Conservation (phyloP, 2,797 vertebrate species). For the Ataeniobius toweri region DNA sequence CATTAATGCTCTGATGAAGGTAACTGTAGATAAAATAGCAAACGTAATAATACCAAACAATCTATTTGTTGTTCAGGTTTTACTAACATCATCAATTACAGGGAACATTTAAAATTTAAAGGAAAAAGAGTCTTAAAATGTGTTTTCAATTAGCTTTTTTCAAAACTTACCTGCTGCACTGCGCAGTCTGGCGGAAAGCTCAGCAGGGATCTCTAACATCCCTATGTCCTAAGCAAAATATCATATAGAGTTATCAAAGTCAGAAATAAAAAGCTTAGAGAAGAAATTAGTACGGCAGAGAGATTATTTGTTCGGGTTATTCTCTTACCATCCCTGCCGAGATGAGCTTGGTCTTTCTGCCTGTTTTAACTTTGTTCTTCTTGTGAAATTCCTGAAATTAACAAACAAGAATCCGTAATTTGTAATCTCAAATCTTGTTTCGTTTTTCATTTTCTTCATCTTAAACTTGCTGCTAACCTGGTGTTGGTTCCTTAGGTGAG, state of each 20-base stretch:
- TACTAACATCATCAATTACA: not conserved
- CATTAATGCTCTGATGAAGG: no score
- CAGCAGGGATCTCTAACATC: slow-evolving; percentile 91
- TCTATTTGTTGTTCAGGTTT: not conserved
- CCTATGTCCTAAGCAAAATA: slow-evolving; percentile 83
- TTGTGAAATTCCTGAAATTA: slow-evolving; percentile 70
- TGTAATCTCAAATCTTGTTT: not conserved
- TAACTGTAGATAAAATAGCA: not conserved
- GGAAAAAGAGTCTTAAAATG: not conserved
- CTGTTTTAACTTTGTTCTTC: slow-evolving; percentile 53
- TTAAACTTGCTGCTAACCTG: not conserved
- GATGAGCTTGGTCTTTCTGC: slow-evolving; percentile 47
- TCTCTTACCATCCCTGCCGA: slow-evolving; percentile 77
- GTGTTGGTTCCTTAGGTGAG: slow-evolving; percentile 1
- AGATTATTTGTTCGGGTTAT: not conserved
- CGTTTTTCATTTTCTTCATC: not conserved
- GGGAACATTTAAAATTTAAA: not conserved
- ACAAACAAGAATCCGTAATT: slow-evolving; percentile 10
- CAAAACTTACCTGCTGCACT: slow-evolving; percentile 78
- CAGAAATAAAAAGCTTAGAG: not conserved
- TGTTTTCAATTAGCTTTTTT: not conserved
- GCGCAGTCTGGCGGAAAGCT: slow-evolving; percentile 86
- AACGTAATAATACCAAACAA: not conserved
- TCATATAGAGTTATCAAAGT: not conserved
- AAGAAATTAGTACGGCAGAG: not conserved